Conservation (phyloP, 2,113 vertebrate genomes). For the Triplophysa dalaica region DNA sequence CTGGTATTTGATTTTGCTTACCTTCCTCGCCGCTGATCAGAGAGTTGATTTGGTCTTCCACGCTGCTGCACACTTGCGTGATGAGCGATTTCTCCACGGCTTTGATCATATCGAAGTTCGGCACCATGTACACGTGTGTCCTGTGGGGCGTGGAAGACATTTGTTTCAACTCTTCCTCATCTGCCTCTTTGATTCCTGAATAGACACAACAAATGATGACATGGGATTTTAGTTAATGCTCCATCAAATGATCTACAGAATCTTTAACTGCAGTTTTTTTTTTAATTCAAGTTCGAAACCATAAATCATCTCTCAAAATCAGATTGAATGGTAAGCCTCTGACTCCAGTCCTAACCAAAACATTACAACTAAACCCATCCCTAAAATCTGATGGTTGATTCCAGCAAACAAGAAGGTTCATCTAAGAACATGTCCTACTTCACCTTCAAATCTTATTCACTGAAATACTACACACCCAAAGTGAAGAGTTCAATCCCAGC, state of each 20-base stretch:
- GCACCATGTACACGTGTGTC: constrained; percentile 81
- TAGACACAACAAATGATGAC: not conserved
- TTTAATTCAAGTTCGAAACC: no score
- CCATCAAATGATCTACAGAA: no score
- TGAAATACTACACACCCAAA: constrained; percentile 76
- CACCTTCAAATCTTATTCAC: no score
- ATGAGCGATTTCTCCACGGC: constrained; percentile 84
- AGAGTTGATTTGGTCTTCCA: constrained; percentile 85
- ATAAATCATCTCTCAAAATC: no score
- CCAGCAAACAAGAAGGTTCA: no score
- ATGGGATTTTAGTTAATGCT: not conserved
- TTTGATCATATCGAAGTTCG: constrained; percentile 83
- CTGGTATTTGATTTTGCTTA: constrained; percentile 59
- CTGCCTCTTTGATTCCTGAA: constrained; percentile 87
- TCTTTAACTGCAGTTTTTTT: no score
- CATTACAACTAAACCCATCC: no score
- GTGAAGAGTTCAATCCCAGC: constrained; percentile 94
- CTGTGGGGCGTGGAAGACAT: constrained; percentile 86
- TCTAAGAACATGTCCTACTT: no score
- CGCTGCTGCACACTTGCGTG: constrained; percentile 83
- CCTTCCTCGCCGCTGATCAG: constrained; percentile 91
- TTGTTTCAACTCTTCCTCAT: constrained; percentile 84
- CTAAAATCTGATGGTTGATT: no score
- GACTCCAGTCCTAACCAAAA: no score
- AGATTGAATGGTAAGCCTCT: no score